Conservation (phyloP, 1,140 invertebrate genomes). For the Coelopa frigida region DNA sequence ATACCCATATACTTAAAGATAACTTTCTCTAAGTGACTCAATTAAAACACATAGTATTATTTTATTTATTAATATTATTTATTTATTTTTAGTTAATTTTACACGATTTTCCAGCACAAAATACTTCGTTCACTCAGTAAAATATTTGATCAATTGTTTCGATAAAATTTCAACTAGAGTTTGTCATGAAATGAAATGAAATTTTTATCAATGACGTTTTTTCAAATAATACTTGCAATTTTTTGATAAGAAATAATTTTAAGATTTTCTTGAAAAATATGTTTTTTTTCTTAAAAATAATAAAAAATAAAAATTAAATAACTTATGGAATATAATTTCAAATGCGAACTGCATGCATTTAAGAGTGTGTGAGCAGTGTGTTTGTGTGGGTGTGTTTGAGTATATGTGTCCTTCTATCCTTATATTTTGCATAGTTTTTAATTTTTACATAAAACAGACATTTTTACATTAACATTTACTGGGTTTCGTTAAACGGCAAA, state of each 20-base stretch:
- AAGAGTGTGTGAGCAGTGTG: no score
- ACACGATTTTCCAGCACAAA: slow-evolving; percentile 5
- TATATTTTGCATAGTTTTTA: no score
- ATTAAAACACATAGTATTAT: slow-evolving; percentile 3
- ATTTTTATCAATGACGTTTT: slow-evolving; percentile 5
- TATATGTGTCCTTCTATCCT: not conserved
- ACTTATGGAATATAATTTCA: no score
- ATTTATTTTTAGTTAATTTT: slow-evolving; percentile 9
- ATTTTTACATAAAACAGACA: no score
- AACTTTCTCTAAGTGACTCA: no score
- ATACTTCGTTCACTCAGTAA: slow-evolving; percentile 9
- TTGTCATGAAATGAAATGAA: slow-evolving; percentile 3
- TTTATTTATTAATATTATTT: slow-evolving; percentile 9
- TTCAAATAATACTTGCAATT: slow-evolving; percentile 1
- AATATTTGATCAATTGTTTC: slow-evolving; percentile 5
- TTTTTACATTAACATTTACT: no score
- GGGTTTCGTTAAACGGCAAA: no score
- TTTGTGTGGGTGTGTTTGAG: not conserved
- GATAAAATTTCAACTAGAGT: slow-evolving; percentile 4
- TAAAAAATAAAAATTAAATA: not conserved
- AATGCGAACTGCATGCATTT: no score
- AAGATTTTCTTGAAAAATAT: slow-evolving; percentile 12
- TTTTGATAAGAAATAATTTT: slow-evolving; percentile 5
- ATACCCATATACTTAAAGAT: not conserved
- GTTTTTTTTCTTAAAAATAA: not conserved